Evolutionary conservation across 92 coral and sea anemone species (phyloP).

Genomic region (Anthopleura xanthogrammica): DNA sequence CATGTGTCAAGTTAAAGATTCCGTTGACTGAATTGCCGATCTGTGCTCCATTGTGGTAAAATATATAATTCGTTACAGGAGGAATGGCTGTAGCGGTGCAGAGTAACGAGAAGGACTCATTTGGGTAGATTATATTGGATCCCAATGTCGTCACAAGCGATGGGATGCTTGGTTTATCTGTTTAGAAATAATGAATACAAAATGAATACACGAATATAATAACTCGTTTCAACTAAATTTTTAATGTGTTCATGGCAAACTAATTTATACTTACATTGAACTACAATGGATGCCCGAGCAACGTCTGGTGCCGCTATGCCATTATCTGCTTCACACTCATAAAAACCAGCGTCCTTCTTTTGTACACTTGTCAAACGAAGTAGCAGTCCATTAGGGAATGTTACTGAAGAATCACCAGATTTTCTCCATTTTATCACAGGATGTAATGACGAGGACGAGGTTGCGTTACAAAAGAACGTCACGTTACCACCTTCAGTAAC

Average conservation of each 20-base stretch:
- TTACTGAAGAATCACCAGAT: slow-evolving; percentile 11
- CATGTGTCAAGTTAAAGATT: slow-evolving; percentile 52
- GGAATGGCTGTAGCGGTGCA: slow-evolving; percentile 71
- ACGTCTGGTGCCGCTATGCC: slow-evolving; percentile 60
- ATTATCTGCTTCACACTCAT: slow-evolving; percentile 61
- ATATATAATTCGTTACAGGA: slow-evolving; percentile 40
- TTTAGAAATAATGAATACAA: background rate
- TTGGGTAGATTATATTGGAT: slow-evolving; percentile 34
- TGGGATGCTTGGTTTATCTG: slow-evolving; percentile 69
- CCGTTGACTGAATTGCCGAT: slow-evolving; percentile 48
- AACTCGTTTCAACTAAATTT: too few relatives aligned
- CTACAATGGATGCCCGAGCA: slow-evolving; percentile 50
- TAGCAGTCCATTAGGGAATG: slow-evolving; percentile 30
- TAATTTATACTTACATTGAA: slow-evolving; percentile 46
- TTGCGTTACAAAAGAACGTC: slow-evolving; percentile 66
- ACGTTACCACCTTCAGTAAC: slow-evolving; percentile 48
- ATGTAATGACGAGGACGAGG: slow-evolving; percentile 5
- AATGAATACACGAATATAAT: too few relatives aligned
- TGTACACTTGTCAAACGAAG: slow-evolving; percentile 30
- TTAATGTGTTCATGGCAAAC: too few relatives aligned
- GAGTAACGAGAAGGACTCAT: slow-evolving; percentile 49
- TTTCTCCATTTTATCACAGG: slow-evolving; percentile 45
- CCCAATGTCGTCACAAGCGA: slow-evolving; percentile 37
- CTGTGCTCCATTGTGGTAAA: slow-evolving; percentile 49
- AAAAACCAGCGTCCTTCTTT: slow-evolving; percentile 47